These are phyloP conservation scores for Xenopus laevis DNA, from an alignment of 2,113 vertebrate genomes.

Conservation along the genomic window DNA sequence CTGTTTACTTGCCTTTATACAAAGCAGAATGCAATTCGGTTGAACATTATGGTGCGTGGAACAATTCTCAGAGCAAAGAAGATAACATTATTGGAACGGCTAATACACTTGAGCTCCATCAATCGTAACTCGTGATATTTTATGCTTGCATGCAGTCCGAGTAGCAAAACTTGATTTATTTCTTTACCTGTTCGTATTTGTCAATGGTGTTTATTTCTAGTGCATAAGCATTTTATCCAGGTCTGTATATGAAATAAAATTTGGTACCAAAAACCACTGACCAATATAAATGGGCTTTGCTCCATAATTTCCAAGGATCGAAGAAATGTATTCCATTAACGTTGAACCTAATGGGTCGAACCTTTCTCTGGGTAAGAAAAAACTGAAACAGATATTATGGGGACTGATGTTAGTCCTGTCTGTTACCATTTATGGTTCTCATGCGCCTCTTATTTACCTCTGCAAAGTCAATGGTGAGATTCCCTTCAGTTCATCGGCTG, in stretches of 20 bases:
- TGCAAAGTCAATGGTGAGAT: conserved; percentile 76
- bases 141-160: no score
- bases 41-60: conserved; percentile 2
- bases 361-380: conserved; percentile 4
- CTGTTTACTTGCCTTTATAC: conserved; percentile 3
- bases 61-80: neutral
- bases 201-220: neutral
- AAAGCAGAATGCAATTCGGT: conserved; percentile 13
- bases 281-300: neutral
- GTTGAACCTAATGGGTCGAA: conserved; percentile 43
- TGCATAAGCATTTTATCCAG: neutral
- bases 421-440: conserved; percentile 82
- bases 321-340: conserved; percentile 63
- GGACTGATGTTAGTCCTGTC: conserved; percentile 72
- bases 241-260: neutral
- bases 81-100: no score
- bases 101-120: no score
- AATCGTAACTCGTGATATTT: no score
- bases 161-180: no score
- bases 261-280: neutral
- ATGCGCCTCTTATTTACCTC: conserved; percentile 80
- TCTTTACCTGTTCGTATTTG: no score
- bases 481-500: conserved; percentile 79
- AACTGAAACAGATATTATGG: conserved; percentile 64
- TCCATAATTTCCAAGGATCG: neutral